Evolutionary conservation across 2,888 invertebrate species (phyloP).

Genomic region (Drosophila hamatofila): DNA sequence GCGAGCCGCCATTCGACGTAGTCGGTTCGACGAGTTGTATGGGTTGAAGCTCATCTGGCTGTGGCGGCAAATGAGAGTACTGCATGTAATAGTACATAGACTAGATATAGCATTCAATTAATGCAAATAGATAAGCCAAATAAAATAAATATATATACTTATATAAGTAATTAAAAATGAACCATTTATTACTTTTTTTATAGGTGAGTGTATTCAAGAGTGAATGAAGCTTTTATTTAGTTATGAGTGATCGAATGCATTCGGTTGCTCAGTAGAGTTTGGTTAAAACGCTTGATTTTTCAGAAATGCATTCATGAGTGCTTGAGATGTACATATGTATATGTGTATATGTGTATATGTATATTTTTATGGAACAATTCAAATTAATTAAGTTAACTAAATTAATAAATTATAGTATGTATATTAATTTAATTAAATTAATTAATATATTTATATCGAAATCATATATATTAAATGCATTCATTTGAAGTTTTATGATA

Average conservation of each 20-base stretch:
- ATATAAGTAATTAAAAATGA: too few species aligned
- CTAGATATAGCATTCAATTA: neutral
- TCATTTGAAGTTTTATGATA: neutral
- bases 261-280: neutral
- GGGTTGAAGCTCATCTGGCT: constrained; percentile 46
- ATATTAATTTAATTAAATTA: too few species aligned
- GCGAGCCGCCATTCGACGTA: constrained; percentile 34
- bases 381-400: too few species aligned
- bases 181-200: neutral
- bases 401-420: too few species aligned
- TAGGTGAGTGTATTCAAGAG: neutral
- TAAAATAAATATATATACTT: neutral
- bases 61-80: constrained; percentile 5
- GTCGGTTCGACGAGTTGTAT: constrained; percentile 33
- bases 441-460: too few species aligned
- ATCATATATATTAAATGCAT: neutral
- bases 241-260: neutral
- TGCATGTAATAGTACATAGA: too few species aligned
- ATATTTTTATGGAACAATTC: too few species aligned
- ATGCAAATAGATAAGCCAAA: neutral
- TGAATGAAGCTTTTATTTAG: neutral
- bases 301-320: neutral
- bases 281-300: neutral
- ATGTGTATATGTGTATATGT: too few species aligned
- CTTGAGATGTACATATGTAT: too few species aligned